These are phyloP conservation scores for Naso thynnoides DNA, from an alignment of 2,797 vertebrate species.

Conservation along the genomic window DNA sequence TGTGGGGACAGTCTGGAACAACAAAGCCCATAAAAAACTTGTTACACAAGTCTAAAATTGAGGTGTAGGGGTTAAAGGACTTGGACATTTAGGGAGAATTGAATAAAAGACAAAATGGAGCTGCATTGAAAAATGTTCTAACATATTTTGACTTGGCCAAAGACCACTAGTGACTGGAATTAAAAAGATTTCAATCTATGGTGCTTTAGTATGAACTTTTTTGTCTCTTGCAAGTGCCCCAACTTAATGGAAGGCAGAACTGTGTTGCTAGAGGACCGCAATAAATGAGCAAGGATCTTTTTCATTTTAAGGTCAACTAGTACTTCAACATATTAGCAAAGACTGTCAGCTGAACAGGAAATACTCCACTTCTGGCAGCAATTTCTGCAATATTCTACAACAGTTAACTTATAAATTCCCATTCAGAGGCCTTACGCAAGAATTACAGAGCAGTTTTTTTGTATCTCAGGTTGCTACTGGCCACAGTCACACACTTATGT, in stretches of 20 bases:
- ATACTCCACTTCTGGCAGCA: slow-evolving; percentile 19
- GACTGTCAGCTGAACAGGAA: slow-evolving; percentile 30
- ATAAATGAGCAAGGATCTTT: slow-evolving; percentile 6
- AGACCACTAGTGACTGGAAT: neutral
- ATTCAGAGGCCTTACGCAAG: slow-evolving; percentile 55
- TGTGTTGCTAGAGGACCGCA: neutral
- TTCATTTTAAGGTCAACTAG: slow-evolving; percentile 18
- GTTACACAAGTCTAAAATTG: neutral
- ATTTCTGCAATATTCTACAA: slow-evolving; percentile 30
- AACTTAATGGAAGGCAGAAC: neutral
- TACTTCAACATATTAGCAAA: slow-evolving; percentile 22
- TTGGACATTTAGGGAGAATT: neutral
- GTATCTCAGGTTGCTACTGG: slow-evolving; percentile 27
- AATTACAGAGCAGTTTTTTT: slow-evolving; percentile 20
- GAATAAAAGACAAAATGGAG: neutral
- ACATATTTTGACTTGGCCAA: neutral
- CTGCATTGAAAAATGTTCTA: slow-evolving; percentile 2
- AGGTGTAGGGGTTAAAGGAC: neutral
- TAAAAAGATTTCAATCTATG: neutral
- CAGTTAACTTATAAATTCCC: slow-evolving; percentile 19
- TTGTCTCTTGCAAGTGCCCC: neutral
- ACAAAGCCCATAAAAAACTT: neutral
- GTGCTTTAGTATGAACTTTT: neutral
- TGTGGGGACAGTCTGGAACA: neutral
- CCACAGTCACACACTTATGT: slow-evolving; percentile 49